Conservation (phyloP, 2,888 invertebrate genomes). For the Amphiduros pacificus region DNA sequence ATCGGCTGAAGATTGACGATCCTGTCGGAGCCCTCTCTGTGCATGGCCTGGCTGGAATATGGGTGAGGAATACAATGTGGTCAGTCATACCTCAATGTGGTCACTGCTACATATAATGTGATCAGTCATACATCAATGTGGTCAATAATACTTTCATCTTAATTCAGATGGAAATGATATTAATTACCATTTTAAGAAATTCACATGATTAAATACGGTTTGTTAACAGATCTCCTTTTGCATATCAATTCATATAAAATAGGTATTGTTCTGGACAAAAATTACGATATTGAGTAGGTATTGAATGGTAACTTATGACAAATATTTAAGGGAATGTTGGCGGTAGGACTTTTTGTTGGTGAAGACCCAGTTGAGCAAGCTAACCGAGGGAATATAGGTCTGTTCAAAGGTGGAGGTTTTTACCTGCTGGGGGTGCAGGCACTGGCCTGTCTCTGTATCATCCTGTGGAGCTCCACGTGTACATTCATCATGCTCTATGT, state of each 20-base stretch:
- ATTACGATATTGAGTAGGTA: too few species aligned
- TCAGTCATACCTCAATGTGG: too few species aligned
- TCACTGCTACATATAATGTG: too few species aligned
- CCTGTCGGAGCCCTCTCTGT: conserved; percentile 86
- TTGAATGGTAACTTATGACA: neutral
- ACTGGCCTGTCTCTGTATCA: conserved; percentile 72
- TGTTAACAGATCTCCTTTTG: too few species aligned
- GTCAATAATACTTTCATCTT: too few species aligned
- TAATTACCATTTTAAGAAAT: too few species aligned
- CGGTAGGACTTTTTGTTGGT: conserved; percentile 79
- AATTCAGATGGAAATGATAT: too few species aligned
- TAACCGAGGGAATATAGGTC: conserved; percentile 65
- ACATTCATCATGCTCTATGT: conserved; percentile 77
- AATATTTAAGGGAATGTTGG: conserved; percentile 71
- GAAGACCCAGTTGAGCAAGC: conserved; percentile 71
- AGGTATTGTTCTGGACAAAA: too few species aligned
- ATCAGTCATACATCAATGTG: too few species aligned
- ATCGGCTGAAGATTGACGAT: conserved; percentile 79
- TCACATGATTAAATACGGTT: too few species aligned
- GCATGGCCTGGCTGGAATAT: conserved; percentile 44
- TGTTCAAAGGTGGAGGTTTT: conserved; percentile 78
- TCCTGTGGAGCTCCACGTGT: conserved; percentile 73
- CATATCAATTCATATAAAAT: too few species aligned
- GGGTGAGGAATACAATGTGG: conserved; percentile 39
- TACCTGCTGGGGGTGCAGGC: conserved; percentile 82